A percentile compares a stretch with the other conserved stretches of the same genome.
Conservation (phyloP, 1,140 invertebrate species). For the Drosophila pallidifrons region DNA sequence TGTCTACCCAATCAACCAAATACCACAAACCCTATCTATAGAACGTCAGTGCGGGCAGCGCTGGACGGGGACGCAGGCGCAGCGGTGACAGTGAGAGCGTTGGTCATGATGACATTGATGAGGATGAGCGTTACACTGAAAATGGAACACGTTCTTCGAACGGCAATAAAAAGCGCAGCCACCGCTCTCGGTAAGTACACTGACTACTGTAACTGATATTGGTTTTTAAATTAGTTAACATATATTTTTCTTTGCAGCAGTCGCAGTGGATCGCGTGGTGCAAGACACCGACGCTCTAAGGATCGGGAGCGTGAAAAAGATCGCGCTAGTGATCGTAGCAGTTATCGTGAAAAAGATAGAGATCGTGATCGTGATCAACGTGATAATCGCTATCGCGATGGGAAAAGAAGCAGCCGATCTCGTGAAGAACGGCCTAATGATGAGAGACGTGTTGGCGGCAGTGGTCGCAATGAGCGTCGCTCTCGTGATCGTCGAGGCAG, state of each 20-base stretch:
- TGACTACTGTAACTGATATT: not conserved
- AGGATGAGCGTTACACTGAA: slow-evolving; percentile 57
- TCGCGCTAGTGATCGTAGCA: slow-evolving; percentile 51
- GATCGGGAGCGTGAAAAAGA: slow-evolving; percentile 65
- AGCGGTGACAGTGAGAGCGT: slow-evolving; percentile 64
- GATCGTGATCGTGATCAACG: slow-evolving; percentile 83
- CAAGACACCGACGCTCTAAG: slow-evolving; percentile 61
- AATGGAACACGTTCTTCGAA: slow-evolving; percentile 62
- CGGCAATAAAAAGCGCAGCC: slow-evolving; percentile 66
- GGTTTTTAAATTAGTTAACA: not conserved
- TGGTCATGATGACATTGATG: slow-evolving; percentile 58
- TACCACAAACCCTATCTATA: slow-evolving; percentile 61
- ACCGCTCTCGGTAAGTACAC: slow-evolving; percentile 62
- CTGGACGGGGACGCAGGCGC: slow-evolving; percentile 68
- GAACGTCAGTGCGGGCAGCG: slow-evolving; percentile 72
- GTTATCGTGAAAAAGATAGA: slow-evolving; percentile 80
- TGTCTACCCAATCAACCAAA: slow-evolving; percentile 50
- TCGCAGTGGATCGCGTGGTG: slow-evolving; percentile 70
- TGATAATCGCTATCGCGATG: slow-evolving; percentile 60
- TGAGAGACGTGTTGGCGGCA: slow-evolving; percentile 32
- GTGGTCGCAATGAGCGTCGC: slow-evolving; percentile 81
- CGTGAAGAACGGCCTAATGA: slow-evolving; percentile 43
- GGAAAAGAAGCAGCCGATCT: slow-evolving; percentile 10
- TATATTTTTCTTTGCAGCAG: slow-evolving; percentile 54
- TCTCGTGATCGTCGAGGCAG: slow-evolving; percentile 85